A percentile compares a stretch with the other conserved stretches of the same genome.
Evolutionary conservation across 2,113 vertebrate species (phyloP).

Genomic region (Labeo catla): DNA sequence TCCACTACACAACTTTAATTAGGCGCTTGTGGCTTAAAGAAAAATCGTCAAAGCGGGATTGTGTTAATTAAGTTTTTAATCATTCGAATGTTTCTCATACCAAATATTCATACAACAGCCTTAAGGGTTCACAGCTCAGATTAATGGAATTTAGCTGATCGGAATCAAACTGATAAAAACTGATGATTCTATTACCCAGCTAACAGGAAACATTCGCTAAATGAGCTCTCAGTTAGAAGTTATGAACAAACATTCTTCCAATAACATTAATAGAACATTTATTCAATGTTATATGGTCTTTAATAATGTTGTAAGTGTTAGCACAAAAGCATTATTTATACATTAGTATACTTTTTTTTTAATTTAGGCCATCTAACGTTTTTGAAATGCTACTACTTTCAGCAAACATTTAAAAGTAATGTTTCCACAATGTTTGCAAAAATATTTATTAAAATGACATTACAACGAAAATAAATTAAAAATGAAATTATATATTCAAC

Average conservation of each 20-base stretch:
- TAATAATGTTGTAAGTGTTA: no score
- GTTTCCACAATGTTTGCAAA: no score
- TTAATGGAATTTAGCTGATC: neutral
- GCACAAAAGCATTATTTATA: no score
- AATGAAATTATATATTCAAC: no score
- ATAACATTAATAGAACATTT: neutral
- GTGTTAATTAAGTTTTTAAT: constrained; percentile 31
- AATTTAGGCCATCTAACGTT: no score
- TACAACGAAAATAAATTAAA: no score
- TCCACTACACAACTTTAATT: constrained; percentile 8
- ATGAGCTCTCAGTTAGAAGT: neutral
- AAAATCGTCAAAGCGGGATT: neutral
- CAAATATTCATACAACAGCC: neutral
- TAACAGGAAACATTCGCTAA: neutral
- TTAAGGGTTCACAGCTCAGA: neutral
- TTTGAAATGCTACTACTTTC: no score
- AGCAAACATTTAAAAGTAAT: no score
- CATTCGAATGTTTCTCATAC: neutral
- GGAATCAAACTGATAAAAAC: neutral
- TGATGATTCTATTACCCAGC: neutral
- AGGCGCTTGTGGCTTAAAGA: constrained; percentile 11
- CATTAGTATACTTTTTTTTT: no score
- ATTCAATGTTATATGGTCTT: no score
- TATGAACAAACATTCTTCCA: neutral
- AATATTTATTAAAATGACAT: no score